Conservation (phyloP, 2,888 invertebrate species). For the Dasysyrphus albostriatus region DNA sequence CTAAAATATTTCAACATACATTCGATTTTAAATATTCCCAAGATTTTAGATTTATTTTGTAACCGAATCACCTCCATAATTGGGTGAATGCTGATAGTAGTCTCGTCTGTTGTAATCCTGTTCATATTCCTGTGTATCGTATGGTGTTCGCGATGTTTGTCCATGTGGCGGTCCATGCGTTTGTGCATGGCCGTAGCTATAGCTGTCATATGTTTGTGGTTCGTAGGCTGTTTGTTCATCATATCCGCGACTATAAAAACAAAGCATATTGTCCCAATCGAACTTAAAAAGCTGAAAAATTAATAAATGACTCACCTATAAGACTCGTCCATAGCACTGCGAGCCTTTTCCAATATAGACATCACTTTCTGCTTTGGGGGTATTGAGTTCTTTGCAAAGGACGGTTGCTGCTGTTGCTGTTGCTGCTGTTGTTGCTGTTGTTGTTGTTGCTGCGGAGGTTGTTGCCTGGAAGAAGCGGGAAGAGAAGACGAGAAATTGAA, state of each 20-base stretch:
- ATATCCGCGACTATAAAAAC: conserved; percentile 80
- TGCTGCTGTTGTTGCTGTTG: conserved; percentile 31
- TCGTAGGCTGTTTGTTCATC: conserved; percentile 82
- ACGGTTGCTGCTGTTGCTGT: conserved; percentile 78
- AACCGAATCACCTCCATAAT: conserved; percentile 80
- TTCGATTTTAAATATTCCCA: background rate
- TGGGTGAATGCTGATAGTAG: conserved; percentile 83
- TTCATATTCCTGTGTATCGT: conserved; percentile 82
- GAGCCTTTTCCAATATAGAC: conserved; percentile 92
- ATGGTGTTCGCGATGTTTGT: conserved; percentile 79
- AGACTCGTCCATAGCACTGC: conserved; percentile 92
- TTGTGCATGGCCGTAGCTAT: conserved; percentile 79
- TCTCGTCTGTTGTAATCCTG: conserved; percentile 82
- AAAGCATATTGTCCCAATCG: background rate
- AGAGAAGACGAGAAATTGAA: conserved; percentile 75
- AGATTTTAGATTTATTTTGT: background rate
- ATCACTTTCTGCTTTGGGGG: conserved; percentile 92
- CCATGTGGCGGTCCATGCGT: conserved; percentile 79
- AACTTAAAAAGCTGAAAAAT: background rate
- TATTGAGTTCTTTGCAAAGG: conserved; percentile 85
- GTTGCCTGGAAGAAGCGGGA: conserved; percentile 75
- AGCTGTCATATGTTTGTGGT: conserved; percentile 81
- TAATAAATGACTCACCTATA: conserved; percentile 85
- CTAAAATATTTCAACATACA: conserved; percentile 21
- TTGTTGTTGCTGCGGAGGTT: conserved; percentile 70